Conservation (phyloP, 23 tunicate species). For the Trididemnum clinides region DNA sequence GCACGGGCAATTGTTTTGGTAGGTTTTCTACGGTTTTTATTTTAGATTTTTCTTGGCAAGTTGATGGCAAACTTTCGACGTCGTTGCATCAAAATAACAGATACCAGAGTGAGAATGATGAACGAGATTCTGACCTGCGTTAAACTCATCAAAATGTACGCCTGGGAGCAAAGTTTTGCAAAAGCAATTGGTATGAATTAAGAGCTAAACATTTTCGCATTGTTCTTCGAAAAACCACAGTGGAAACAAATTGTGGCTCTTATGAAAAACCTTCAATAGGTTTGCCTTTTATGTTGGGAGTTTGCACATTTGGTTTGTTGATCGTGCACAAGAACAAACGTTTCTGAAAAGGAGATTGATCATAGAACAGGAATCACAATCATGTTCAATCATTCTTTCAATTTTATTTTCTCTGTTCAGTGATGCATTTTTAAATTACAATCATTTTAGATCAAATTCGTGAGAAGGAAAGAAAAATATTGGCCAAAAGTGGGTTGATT, state of each 20-base stretch:
- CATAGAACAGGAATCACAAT: too few species aligned
- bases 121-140: conserved; percentile 90
- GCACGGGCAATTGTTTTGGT: conserved; percentile 9
- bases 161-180: conserved; percentile 93
- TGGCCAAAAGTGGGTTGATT: conserved; percentile 61
- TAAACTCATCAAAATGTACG: conserved; percentile 92
- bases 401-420: too few species aligned
- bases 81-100: conserved; percentile 54
- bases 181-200: conserved; percentile 57
- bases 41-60: conserved; percentile 49
- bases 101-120: conserved; percentile 91
- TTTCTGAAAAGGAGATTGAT: too few species aligned
- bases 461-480: conserved; percentile 36
- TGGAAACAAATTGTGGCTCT: neutral
- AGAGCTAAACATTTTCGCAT: neutral
- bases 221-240: neutral
- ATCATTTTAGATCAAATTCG: conserved; percentile 69
- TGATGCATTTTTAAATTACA: too few species aligned
- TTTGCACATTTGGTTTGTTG: too few species aligned
- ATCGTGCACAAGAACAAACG: too few species aligned
- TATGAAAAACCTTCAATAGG: too few species aligned
- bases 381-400: neutral
- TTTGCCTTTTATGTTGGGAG: neutral
- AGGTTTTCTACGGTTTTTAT: conserved; percentile 14
- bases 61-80: conserved; percentile 70